phyloP scores from a whole-genome alignment of 2,797 vertebrate genomes.

The Danio albolineatus region DNA sequence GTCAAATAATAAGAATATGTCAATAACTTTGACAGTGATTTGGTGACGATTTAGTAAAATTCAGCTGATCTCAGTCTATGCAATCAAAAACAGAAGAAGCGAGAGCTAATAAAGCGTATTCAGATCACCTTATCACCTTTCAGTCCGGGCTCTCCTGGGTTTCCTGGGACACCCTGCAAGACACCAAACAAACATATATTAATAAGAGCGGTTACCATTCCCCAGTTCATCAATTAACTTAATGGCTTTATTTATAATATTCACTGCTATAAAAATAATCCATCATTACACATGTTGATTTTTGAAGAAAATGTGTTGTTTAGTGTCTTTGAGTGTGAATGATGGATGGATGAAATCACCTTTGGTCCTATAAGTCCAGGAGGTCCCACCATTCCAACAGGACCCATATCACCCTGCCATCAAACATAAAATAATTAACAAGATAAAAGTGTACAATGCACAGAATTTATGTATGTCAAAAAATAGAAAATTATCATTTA shows the following conservation, averaged over 20 bases:
- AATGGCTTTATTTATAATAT: background rate
- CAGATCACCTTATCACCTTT: slow-evolving; percentile 98
- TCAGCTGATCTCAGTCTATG: background rate
- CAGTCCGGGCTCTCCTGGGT: slow-evolving; percentile 94
- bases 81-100: slow-evolving; percentile 26
- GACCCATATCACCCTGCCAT: slow-evolving; percentile 91
- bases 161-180: slow-evolving; percentile 91
- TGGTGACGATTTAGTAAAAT: too few species aligned
- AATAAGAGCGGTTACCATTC: slow-evolving; percentile 6
- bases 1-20: too few species aligned
- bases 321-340: too few species aligned
- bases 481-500: background rate
- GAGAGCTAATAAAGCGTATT: slow-evolving; percentile 88
- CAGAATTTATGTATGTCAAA: background rate
- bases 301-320: too few species aligned
- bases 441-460: background rate
- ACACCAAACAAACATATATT: slow-evolving; percentile 39
- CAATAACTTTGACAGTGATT: too few species aligned
- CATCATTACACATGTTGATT: background rate
- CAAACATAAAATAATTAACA: slow-evolving; percentile 41
- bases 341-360: slow-evolving; percentile 74
- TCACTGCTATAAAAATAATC: background rate
- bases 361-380: slow-evolving; percentile 90
- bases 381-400: slow-evolving; percentile 84
- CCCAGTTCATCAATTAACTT: background rate